phyloP scores from a whole-genome alignment of 2,113 vertebrate species.

The Carettochelys insculpta region DNA sequence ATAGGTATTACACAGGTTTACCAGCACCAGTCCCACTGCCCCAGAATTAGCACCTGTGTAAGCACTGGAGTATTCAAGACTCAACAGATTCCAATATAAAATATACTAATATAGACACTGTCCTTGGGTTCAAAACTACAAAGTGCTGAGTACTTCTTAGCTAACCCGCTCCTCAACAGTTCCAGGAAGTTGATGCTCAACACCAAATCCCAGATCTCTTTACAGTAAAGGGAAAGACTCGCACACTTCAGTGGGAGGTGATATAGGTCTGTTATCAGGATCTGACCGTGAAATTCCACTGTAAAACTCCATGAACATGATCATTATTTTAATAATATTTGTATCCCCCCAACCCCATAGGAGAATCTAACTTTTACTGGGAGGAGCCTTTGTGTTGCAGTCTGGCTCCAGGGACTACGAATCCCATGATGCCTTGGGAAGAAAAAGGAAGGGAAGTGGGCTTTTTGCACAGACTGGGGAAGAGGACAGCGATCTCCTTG shows the following conservation, averaged over 20 bases:
- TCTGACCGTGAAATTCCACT: neutral
- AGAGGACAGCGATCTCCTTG: too few species aligned
- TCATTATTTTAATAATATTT: neutral
- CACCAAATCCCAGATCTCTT: neutral
- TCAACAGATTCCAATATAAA: neutral
- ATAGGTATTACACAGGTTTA: rapidly evolving
- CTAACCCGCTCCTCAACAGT: neutral
- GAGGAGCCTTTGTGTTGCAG: too few species aligned
- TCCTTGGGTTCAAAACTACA: neutral
- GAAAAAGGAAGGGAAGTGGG: too few species aligned
- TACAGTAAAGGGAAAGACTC: neutral
- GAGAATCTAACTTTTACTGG: too few species aligned
- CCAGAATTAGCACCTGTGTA: neutral
- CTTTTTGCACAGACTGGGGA: too few species aligned
- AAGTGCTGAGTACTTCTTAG: neutral
- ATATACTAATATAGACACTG: neutral
- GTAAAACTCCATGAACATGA: neutral
- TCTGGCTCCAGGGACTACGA: too few species aligned
- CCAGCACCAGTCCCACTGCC: rapidly evolving
- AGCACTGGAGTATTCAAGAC: neutral
- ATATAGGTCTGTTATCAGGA: rapidly evolving
- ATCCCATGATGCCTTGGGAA: too few species aligned
- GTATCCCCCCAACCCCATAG: too few species aligned
- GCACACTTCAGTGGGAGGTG: rapidly evolving
- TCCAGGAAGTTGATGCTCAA: neutral